Conservation (phyloP, 2,888 invertebrate species). For the Serripes groenlandicus region DNA sequence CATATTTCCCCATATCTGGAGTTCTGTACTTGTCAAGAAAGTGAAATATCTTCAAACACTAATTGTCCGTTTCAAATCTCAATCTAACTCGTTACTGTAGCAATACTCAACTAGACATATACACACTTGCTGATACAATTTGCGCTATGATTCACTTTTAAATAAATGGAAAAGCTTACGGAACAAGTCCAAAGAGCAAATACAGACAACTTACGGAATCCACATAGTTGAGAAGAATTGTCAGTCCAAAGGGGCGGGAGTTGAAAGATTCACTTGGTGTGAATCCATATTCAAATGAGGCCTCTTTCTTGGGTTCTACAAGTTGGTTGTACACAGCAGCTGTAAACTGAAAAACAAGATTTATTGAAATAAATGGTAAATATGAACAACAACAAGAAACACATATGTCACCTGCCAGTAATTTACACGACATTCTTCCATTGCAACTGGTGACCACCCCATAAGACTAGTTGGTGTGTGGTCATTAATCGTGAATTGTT, state of each 20-base stretch:
- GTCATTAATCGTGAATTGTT: too few relatives aligned
- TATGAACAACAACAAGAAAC: too few relatives aligned
- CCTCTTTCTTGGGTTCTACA: constrained; percentile 96
- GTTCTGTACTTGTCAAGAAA: constrained; percentile 8
- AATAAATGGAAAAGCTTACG: background rate
- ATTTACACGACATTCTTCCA: too few relatives aligned
- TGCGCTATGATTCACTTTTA: background rate
- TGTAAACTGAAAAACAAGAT: constrained; percentile 91
- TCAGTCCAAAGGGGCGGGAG: constrained; percentile 98
- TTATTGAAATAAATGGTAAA: too few relatives aligned
- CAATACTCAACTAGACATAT: constrained; percentile 71
- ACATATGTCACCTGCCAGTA: too few relatives aligned
- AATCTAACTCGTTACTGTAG: constrained; percentile 48
- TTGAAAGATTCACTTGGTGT: constrained; percentile 98
- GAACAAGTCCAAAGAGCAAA: background rate
- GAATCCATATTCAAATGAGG: constrained; percentile 97
- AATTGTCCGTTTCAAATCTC: constrained; percentile 51
- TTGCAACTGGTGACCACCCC: too few relatives aligned
- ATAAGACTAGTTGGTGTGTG: too few relatives aligned
- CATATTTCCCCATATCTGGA: background rate
- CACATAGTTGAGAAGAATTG: constrained; percentile 96
- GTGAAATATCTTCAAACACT: constrained; percentile 25
- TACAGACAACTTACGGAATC: constrained; percentile 91
- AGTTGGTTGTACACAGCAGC: constrained; percentile 94
- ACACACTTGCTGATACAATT: background rate